Evolutionary conservation across 2,797 vertebrate species (phyloP).

Genomic region (Myiothlypis chrysogaster): DNA sequence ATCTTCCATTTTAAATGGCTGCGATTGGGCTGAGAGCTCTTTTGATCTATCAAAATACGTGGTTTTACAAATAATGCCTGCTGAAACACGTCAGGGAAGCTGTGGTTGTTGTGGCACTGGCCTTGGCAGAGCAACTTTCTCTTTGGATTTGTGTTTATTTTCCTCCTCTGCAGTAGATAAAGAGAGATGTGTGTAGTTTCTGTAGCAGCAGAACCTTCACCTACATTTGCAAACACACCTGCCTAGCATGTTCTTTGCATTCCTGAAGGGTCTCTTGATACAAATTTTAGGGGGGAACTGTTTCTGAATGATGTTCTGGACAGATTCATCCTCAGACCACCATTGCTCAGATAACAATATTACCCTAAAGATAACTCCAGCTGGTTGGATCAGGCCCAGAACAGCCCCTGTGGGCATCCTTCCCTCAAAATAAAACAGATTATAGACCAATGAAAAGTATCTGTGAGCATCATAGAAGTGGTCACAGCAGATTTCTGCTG

Average conservation of each 20-base stretch:
- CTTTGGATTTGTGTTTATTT: not conserved
- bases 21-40: not conserved
- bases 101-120: not conserved
- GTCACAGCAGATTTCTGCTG: not conserved
- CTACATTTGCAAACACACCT: not conserved
- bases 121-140: not conserved
- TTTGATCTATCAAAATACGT: not conserved
- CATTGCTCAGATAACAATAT: conserved; percentile 14
- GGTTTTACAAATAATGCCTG: not conserved
- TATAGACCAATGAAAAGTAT: not conserved
- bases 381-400: not conserved
- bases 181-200: not conserved
- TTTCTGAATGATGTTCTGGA: not conserved
- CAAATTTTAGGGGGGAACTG: not conserved
- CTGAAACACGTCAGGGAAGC: not conserved
- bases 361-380: not conserved
- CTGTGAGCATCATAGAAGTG: not conserved
- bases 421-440: not conserved
- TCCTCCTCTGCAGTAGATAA: not conserved
- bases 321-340: not conserved
- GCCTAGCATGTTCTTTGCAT: not conserved
- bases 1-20: not conserved
- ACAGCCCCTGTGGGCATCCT: not conserved
- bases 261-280: not conserved
- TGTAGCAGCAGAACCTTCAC: not conserved